Base-by-base conservation (phyloP, 2,888 invertebrate species). In the Pandemis corylana region DNA sequence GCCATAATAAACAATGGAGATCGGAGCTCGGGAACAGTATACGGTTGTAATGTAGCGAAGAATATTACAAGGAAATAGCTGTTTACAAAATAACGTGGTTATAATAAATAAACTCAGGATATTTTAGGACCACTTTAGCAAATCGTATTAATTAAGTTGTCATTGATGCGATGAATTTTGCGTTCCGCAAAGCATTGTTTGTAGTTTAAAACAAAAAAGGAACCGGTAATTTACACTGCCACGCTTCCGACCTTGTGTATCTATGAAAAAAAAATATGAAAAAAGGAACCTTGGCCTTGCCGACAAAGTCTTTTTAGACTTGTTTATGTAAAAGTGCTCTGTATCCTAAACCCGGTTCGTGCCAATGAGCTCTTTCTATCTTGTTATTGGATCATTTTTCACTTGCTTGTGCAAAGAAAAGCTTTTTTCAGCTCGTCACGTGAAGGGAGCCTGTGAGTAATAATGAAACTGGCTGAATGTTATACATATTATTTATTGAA, bases 381-480 rank as follows among this genome's bases (percentile, higher is more conserved):
- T 49, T 44, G 65, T 74, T 70, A 74, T 74, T 74, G 65, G 69
- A 62, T 66, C 53, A 42, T 74, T 65, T 73, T 61, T 68, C 68
- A 44, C 28, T 36, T 15, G 20, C 61, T 13, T 28, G 7, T 20
- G 41, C 28, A 15, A 46, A 61, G 41, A 42, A 51, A 59, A 71
- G 59, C 46, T 59, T 59, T 59, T 59, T 28, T 59, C 5, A 20
- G 53, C 20, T 59, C 20, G 1, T 59, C 20, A 10, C 28, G 10
- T 59, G 59, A 59, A 28, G 28, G 59, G 12, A 56, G 20, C 4
- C 59, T 28, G 28, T 10, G 12, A 63, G 63, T 63, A 15, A 56
- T 56, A 56, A 56, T 56, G 53, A 59, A 59, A 56, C 5, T 56
- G 59, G 59, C 12, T 28, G 59, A 28, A 28, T 59, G 59, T 28